A percentile compares a stretch with the other conserved stretches of the same genome.
Conservation (phyloP, 2,888 invertebrate species). For the Pollenia angustigena region DNA sequence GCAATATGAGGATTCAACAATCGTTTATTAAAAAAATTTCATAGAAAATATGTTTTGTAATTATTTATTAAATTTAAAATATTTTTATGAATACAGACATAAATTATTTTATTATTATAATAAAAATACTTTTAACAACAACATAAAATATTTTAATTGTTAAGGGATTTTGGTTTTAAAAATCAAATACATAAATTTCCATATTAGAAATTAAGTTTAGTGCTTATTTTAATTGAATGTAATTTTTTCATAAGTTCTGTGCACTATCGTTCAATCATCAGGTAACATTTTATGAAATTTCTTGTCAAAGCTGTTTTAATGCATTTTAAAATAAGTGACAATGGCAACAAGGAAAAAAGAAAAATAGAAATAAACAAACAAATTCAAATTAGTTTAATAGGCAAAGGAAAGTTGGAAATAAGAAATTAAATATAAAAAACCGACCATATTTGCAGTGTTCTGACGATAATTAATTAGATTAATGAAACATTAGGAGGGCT, state of each 20-base stretch:
- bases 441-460: slow-evolving; percentile 11
- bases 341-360: background rate
- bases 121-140: too few species aligned
- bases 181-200: background rate
- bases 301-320: slow-evolving; percentile 12
- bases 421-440: background rate
- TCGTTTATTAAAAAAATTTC: too few species aligned
- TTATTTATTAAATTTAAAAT: too few species aligned
- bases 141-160: background rate
- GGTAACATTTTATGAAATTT: slow-evolving; percentile 28
- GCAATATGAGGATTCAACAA: too few species aligned
- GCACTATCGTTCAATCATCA: slow-evolving; percentile 15
- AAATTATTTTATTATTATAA: too few species aligned
- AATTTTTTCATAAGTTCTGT: background rate
- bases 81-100: too few species aligned
- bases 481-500: background rate
- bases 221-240: background rate
- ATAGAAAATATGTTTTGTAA: background rate
- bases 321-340: slow-evolving; percentile 1
- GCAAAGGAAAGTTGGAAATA: background rate
- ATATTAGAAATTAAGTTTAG: background rate
- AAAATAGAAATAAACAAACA: slow-evolving; percentile 2
- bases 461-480: slow-evolving; percentile 29
- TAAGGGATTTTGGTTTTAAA: background rate
- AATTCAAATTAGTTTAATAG: slow-evolving; percentile 26